Base-by-base conservation (phyloP, 2,888 invertebrate genomes). In the Cephus pulcher region DNA sequence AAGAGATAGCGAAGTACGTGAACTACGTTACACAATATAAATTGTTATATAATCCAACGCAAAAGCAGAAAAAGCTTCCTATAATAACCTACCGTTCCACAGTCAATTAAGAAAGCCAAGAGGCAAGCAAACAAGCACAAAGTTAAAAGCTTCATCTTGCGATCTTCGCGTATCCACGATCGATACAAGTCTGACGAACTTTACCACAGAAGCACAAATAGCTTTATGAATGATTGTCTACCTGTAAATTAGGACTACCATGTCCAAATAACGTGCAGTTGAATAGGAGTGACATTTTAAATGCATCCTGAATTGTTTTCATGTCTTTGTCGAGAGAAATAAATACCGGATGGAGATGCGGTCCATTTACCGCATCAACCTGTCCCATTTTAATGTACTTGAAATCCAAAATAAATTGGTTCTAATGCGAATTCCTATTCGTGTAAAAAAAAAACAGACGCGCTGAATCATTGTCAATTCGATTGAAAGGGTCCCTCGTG, bases 291-390 rank as follows among this genome's bases (percentile, higher is more conserved):
- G 77, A 81, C 77, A 78, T 35, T 76, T 78, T 79, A 75, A 80
- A 73, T 81, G 33, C 70, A 37, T 32, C 70, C 56, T 73, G 70
- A 34, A 77, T 75, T 75, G 74, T 79, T 30, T 33, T 37, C 70
- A 34, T 11, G 33, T 73, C 77, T 79, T 81, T 78, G 80, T 81
- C 79, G 33, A 74, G 78, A 35, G 30, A 79, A n/a, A 79, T 76
- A 79, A 70, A 77, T 74, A 76, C 81, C 76, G 79, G 79, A 77
- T 78, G 83, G 79, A 76, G 81, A 83, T 77, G 75, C 81, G 83
- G 83, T 82, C 80, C 79, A 81, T 76, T 83, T 76, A 78, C 73
- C 78, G 68, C 75, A 15, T 34, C 34, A 71, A 37, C 71, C 32
- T 71, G 75, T 77, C 69, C 69, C 37, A 34, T 75, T 69, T 69